These are phyloP conservation scores for Drosophila sproati DNA, from an alignment of 1,140 invertebrate species.

Conservation along the genomic window DNA sequence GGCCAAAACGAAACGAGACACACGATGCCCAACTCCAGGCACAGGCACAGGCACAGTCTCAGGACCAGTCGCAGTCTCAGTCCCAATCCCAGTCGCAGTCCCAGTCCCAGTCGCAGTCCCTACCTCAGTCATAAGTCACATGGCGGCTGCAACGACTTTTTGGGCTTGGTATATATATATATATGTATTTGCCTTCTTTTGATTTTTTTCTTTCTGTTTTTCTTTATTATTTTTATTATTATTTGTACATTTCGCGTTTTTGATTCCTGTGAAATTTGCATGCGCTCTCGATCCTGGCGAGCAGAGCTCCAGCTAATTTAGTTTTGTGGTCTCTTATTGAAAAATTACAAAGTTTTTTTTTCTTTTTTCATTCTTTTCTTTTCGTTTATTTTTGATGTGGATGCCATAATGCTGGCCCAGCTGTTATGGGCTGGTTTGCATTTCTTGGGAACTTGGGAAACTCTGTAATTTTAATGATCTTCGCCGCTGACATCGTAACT, in stretches of 20 bases:
- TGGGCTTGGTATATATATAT: slow-evolving; percentile 20
- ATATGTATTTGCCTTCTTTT: slow-evolving; percentile 6
- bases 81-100: slow-evolving; percentile 4
- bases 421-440: slow-evolving; percentile 27
- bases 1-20: slow-evolving; percentile 51
- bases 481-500: slow-evolving; percentile 61
- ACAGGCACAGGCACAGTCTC: slow-evolving; percentile 7
- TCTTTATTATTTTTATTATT: slow-evolving; percentile 69
- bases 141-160: slow-evolving; percentile 51
- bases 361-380: background rate
- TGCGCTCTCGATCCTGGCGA: slow-evolving; percentile 36
- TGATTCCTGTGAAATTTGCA: slow-evolving; percentile 82
- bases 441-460: slow-evolving; percentile 69
- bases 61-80: slow-evolving; percentile 11
- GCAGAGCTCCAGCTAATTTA: slow-evolving; percentile 69
- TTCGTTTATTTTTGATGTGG: slow-evolving; percentile 19
- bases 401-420: slow-evolving; percentile 22
- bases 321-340: slow-evolving; percentile 69
- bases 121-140: slow-evolving; percentile 60
- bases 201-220: slow-evolving; percentile 2
- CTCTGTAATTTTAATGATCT: slow-evolving; percentile 79
- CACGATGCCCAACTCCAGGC: slow-evolving; percentile 17
- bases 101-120: slow-evolving; percentile 6
- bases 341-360: slow-evolving; percentile 70
- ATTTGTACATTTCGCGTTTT: slow-evolving; percentile 68